Evolutionary conservation across 2,113 vertebrate species (phyloP).

Genomic region (Hiodon alosoides): DNA sequence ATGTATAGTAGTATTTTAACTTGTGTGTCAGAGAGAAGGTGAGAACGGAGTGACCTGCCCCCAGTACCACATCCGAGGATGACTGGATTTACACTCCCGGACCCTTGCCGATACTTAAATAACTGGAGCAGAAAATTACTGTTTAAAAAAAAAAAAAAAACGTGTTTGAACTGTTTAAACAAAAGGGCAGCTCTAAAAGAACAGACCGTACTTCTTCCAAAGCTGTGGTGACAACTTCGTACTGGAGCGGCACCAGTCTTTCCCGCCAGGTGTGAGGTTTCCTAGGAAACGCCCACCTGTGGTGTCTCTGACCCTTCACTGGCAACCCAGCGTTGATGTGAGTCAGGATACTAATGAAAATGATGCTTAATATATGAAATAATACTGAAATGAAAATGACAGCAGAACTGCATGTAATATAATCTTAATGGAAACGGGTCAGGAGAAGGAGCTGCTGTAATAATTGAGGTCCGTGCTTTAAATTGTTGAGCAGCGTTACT

Average conservation of each 20-base stretch:
- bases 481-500: no score
- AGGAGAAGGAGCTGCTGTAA: no score
- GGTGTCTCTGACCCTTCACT: no score
- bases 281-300: no score
- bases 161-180: neutral
- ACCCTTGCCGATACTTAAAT: neutral
- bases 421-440: no score
- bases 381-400: no score
- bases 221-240: neutral
- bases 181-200: neutral
- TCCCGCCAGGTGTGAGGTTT: neutral
- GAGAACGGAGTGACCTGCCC: neutral
- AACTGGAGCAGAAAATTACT: slow-evolving; percentile 16
- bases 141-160: neutral
- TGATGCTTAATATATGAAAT: no score
- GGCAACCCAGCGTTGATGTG: no score
- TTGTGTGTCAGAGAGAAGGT: slow-evolving; percentile 13
- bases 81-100: neutral
- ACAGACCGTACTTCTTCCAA: neutral
- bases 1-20: neutral
- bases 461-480: no score
- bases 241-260: neutral
- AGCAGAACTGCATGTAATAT: no score
- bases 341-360: no score
- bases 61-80: neutral